Percentiles rank a stretch among this genome's conserved stretches.
These are phyloP conservation scores for Danaus chrysippus DNA, from an alignment of 2,888 invertebrate species.

Conservation along the genomic window DNA sequence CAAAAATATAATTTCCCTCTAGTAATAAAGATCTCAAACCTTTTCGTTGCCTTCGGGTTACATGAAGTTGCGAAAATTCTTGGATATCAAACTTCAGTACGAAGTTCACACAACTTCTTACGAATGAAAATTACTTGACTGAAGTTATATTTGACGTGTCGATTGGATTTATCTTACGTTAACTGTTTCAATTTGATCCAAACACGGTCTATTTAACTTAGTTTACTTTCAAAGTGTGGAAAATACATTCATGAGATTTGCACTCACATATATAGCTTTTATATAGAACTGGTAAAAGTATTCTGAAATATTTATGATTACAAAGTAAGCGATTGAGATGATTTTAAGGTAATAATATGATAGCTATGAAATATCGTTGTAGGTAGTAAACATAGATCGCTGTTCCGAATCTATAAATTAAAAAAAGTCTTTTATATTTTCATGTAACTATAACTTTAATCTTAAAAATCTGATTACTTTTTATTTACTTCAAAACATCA, in stretches of 20 bases:
- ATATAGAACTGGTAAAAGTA: too few relatives aligned
- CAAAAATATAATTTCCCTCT: background rate
- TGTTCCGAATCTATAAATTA: too few relatives aligned
- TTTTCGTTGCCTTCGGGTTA: background rate
- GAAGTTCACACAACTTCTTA: constrained; percentile 23
- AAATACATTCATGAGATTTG: background rate
- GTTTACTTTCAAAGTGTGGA: background rate
- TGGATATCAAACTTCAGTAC: constrained; percentile 7
- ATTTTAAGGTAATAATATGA: too few relatives aligned
- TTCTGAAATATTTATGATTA: too few relatives aligned
- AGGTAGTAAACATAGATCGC: too few relatives aligned
- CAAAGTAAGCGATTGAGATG: too few relatives aligned
- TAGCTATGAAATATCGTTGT: too few relatives aligned
- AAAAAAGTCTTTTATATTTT: too few relatives aligned
- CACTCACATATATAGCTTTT: background rate
- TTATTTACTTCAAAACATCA: too few relatives aligned
- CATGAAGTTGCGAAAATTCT: constrained; percentile 8
- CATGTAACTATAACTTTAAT: too few relatives aligned
- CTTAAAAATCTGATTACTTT: too few relatives aligned
- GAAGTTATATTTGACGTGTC: constrained; percentile 21
- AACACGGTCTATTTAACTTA: constrained; percentile 2
- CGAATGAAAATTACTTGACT: constrained; percentile 25
- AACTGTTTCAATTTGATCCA: constrained; percentile 7
- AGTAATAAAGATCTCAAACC: constrained; percentile 1
- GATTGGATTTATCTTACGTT: constrained; percentile 23